Percentiles rank a stretch among this genome's conserved stretches.
Conservation (phyloP, 2,113 vertebrate genomes). For the Nyctibius bracteatus region DNA sequence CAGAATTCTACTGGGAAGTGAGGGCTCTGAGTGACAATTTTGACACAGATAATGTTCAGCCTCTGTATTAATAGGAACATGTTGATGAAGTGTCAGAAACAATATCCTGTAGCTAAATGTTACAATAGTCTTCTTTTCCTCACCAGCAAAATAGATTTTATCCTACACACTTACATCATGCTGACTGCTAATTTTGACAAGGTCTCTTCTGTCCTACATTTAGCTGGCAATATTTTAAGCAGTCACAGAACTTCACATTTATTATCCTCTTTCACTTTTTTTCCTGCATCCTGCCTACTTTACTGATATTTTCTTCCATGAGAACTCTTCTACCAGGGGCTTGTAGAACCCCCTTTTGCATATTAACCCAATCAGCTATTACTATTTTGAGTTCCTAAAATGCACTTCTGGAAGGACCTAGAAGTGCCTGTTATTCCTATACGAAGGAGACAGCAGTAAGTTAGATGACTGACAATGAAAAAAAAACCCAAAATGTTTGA, state of each 20-base stretch:
- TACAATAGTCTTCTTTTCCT: not conserved
- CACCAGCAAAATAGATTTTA: not conserved
- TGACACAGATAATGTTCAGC: not conserved
- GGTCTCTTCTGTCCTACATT: not conserved
- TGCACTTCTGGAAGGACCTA: not conserved
- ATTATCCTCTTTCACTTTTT: not conserved
- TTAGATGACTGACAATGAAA: not conserved
- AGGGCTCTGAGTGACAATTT: not conserved
- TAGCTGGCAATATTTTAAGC: not conserved
- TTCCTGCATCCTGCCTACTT: not conserved
- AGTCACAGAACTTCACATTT: not conserved
- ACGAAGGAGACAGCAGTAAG: not conserved
- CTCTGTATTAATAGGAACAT: not conserved
- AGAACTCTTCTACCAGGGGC: not conserved
- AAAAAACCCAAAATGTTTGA: not conserved
- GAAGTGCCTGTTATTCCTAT: not conserved
- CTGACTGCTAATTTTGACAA: not conserved
- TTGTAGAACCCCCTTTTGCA: not conserved
- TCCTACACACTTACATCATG: not conserved
- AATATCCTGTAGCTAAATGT: constrained; percentile 8
- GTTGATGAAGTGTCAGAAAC: not conserved
- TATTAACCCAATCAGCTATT: not conserved
- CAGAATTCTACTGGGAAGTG: not conserved
- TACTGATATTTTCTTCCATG: not conserved
- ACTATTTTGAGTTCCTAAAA: not conserved